phyloP scores from a whole-genome alignment of 23 tunicate species.

The Corella eumyota region DNA sequence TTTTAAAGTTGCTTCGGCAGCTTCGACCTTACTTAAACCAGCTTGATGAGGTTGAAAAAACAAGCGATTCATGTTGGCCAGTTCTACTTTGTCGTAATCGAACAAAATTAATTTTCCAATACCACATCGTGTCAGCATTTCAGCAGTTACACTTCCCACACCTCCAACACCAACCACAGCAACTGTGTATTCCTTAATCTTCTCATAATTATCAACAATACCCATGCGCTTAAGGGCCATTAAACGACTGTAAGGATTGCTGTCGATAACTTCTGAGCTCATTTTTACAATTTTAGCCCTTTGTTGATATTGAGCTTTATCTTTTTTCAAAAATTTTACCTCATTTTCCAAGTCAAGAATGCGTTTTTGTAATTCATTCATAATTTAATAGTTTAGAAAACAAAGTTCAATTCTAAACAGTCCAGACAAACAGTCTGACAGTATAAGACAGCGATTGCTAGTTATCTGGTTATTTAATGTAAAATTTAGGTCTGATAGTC shows the following conservation, averaged over 20 bases:
- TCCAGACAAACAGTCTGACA: too few relatives aligned
- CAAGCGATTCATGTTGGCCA: slow-evolving; percentile 96
- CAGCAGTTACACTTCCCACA: slow-evolving; percentile 97
- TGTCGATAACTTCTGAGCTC: slow-evolving; percentile 94
- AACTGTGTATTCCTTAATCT: slow-evolving; percentile 53
- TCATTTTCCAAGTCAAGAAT: slow-evolving; percentile 4
- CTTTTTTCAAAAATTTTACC: slow-evolving; percentile 1
- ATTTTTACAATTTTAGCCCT: slow-evolving; percentile 59
- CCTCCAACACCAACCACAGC: slow-evolving; percentile 97
- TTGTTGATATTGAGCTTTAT: too few relatives aligned
- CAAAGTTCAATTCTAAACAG: too few relatives aligned
- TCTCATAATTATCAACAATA: slow-evolving; percentile 88
- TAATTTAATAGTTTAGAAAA: too few relatives aligned
- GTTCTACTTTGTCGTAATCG: slow-evolving; percentile 94
- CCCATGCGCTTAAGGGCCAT: slow-evolving; percentile 98
- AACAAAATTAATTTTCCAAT: slow-evolving; percentile 87
- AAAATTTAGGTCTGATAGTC: too few relatives aligned
- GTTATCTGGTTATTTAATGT: too few relatives aligned
- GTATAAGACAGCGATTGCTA: too few relatives aligned
- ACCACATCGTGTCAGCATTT: slow-evolving; percentile 98
- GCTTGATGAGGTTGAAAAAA: slow-evolving; percentile 98
- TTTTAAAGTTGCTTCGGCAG: slow-evolving; percentile 61
- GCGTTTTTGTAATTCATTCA: neutral
- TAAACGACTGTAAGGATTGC: slow-evolving; percentile 86
- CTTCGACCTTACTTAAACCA: slow-evolving; percentile 80